Conservation (phyloP, 1,140 invertebrate species). For the Manduca sexta region DNA sequence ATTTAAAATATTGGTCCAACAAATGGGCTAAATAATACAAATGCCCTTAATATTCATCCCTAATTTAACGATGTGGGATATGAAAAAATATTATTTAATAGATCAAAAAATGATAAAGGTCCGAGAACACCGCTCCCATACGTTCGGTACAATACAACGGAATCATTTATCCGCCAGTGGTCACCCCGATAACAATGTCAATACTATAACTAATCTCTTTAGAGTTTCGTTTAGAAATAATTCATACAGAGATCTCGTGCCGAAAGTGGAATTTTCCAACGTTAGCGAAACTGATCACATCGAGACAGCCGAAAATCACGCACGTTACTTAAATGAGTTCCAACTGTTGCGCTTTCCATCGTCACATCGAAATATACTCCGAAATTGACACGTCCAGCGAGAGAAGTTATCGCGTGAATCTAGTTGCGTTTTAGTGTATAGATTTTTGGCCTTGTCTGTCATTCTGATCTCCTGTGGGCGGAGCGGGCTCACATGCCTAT, state of each 20-base stretch:
- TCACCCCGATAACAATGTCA: conserved; percentile 71
- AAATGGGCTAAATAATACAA: conserved; percentile 74
- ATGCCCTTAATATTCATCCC: conserved; percentile 73
- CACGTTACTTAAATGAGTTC: conserved; percentile 42
- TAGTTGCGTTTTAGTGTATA: conserved; percentile 39
- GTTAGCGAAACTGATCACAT: conserved; percentile 55
- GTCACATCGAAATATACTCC: conserved; percentile 41
- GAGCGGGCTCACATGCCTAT: conserved; percentile 83
- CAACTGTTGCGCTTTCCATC: conserved; percentile 14
- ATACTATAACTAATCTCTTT: conserved; percentile 72
- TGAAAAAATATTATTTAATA: conserved; percentile 73
- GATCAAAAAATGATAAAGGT: conserved; percentile 70
- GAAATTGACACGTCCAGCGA: conserved; percentile 61
- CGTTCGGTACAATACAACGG: conserved; percentile 54
- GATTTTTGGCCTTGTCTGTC: conserved; percentile 54
- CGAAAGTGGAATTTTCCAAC: conserved; percentile 39
- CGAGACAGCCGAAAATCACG: conserved; percentile 53
- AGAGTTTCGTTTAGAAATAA: conserved; percentile 66
- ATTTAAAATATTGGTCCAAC: conserved; percentile 74
- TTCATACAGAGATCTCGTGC: conserved; percentile 57
- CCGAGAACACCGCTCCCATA: conserved; percentile 61
- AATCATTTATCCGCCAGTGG: conserved; percentile 65
- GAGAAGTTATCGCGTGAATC: conserved; percentile 33
- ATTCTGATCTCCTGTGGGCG: conserved; percentile 56
- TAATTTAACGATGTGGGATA: conserved; percentile 71